Conservation (phyloP, 92 coral and sea anemone genomes). For the Siderastrea radians region DNA sequence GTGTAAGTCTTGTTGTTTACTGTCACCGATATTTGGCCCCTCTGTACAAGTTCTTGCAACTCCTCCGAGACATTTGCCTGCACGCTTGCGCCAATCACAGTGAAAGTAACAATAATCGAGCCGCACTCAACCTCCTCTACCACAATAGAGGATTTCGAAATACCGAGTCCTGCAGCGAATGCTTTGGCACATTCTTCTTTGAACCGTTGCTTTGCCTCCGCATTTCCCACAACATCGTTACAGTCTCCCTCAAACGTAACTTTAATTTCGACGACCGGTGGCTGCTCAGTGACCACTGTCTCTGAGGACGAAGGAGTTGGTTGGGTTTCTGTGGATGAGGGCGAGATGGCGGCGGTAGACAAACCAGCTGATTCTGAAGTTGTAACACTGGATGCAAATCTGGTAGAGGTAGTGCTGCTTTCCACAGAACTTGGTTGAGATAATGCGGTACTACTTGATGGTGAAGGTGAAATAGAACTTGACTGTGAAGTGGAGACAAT, state of each 20-base stretch:
- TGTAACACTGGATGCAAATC: not conserved
- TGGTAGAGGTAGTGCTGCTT: not conserved
- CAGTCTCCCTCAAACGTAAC: conserved; percentile 63
- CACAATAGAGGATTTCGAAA: conserved; percentile 33
- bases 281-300: conserved; percentile 16
- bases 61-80: conserved; percentile 43
- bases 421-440: not conserved
- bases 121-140: conserved; percentile 71
- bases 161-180: conserved; percentile 31
- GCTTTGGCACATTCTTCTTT: conserved; percentile 16
- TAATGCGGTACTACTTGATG: not conserved
- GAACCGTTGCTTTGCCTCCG: conserved; percentile 31
- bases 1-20: conserved; percentile 40
- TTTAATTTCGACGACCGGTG: conserved; percentile 17
- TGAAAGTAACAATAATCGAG: conserved; percentile 79
- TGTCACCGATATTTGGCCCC: conserved; percentile 46
- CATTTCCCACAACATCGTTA: conserved; percentile 23
- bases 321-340: conserved; percentile 3
- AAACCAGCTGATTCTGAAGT: conserved; percentile 10
- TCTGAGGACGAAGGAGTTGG: conserved; percentile 18
- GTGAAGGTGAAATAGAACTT: not conserved
- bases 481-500: conserved; percentile 1
- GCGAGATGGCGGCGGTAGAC: conserved; percentile 3
- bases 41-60: conserved; percentile 56
- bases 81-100: conserved; percentile 61